Percentiles rank a stretch among this genome's conserved stretches.
These are phyloP conservation scores for Catharus ustulatus DNA, from an alignment of 2,797 vertebrate species.

Conservation along the genomic window DNA sequence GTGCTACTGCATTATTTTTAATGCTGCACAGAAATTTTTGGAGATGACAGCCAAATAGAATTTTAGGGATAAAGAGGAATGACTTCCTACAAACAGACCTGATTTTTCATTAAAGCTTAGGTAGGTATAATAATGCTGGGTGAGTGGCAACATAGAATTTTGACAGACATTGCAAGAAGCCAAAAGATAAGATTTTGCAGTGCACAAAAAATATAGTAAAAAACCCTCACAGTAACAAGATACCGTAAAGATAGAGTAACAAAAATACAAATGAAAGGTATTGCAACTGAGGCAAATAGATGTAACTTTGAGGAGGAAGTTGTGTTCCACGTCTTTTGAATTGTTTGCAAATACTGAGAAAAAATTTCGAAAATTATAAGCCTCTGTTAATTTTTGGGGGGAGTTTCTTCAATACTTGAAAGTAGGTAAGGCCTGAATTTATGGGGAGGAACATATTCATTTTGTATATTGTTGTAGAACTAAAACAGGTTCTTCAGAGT, in stretches of 20 bases:
- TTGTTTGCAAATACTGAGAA: neutral
- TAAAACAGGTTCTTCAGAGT: neutral
- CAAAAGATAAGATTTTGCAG: neutral
- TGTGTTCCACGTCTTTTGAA: fast-evolving
- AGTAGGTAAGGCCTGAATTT: neutral
- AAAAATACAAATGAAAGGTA: neutral
- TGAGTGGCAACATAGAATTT: neutral
- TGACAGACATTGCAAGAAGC: neutral
- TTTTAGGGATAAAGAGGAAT: constrained; percentile 19
- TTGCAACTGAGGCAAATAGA: neutral
- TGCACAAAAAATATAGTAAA: neutral
- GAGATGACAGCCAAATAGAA: neutral
- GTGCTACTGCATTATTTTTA: constrained; percentile 10
- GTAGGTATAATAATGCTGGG: neutral
- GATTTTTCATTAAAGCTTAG: neutral
- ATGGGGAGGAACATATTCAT: fast-evolving
- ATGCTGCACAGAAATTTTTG: neutral
- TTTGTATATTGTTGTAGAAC: neutral
- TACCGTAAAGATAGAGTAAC: neutral
- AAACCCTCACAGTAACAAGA: neutral
- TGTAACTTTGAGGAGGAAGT: neutral
- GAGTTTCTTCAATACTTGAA: neutral
- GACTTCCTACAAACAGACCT: neutral
- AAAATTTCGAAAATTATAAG: neutral
- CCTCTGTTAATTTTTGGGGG: neutral